Base-by-base conservation (phyloP, 2,113 vertebrate genomes). In the Cromileptes altivelis region DNA sequence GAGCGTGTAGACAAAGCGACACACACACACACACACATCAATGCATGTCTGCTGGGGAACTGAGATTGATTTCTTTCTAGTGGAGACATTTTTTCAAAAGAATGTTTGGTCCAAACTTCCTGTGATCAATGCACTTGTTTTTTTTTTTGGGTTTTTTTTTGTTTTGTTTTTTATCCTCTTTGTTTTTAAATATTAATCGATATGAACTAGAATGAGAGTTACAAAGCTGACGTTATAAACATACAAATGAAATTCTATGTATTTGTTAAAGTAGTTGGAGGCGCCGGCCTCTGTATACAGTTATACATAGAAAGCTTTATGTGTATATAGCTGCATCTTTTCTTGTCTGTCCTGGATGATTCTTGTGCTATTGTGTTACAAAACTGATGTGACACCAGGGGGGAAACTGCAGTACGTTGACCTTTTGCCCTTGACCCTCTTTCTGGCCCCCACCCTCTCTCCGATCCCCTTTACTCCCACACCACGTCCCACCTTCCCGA, bases 251-350 rank as follows among this genome's bases (percentile, higher is more conserved):
- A 86, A 85, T 76, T 92, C 85, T 90, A 91, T 89, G 92, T 94
- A 87, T 90, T 84, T 91, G 85, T 93, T 93, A 45, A 85, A 85
- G 90, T 93, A 89, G 93, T 88, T 65, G 85, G 90, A 83, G 90
- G 85, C 19, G 75, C 83, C 87, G 21, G 65, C 88, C 86, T 87
- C 85, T 86, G 65, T 93, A 89, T 87, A 86, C 83, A 87, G 85
- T 90, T 93, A 85, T 92, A 92, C 93, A 95, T 94, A 91, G 89
- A 93, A 87, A 92, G 92, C 91, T 94, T 91, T 94, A 89, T 89
- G 90, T 95, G 93, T 94, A 92, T 87, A 91, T 89, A 90, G 89
- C 92, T 89, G 87, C 91, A 91, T 92, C 89, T 85, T 91, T 83
- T 92, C 88, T 91, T 81, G 85, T 94, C 77, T 93, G 90, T 94